Evolutionary conservation across 2,888 invertebrate species (phyloP).

Genomic region (Drosophila pseudotakahashii): DNA sequence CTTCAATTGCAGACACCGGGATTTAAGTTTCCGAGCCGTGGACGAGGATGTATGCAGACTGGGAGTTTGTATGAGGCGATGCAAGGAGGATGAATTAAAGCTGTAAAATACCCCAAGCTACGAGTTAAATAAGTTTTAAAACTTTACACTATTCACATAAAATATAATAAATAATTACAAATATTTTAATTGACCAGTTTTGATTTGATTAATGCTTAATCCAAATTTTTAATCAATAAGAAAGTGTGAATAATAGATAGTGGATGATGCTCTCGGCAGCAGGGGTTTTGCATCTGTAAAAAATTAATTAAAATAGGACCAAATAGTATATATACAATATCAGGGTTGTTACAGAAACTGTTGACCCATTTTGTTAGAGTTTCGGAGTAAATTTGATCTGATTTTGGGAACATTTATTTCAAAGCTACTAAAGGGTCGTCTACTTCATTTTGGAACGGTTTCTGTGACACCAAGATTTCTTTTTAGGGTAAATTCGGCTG

Average conservation of each 20-base stretch:
- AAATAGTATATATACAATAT: too few relatives aligned
- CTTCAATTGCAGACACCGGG: slow-evolving; percentile 77
- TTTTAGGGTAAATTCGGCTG: too few relatives aligned
- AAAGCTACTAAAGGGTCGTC: too few relatives aligned
- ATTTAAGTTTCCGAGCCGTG: slow-evolving; percentile 64
- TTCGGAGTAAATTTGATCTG: too few relatives aligned
- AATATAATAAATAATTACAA: slow-evolving; percentile 4
- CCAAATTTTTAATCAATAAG: background rate
- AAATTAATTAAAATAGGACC: too few relatives aligned
- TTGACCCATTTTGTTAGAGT: too few relatives aligned
- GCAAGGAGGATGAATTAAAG: slow-evolving; percentile 62
- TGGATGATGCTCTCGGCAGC: too few relatives aligned
- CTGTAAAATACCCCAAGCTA: background rate
- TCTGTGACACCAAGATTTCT: too few relatives aligned
- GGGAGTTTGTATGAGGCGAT: slow-evolving; percentile 55
- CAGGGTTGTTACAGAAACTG: too few relatives aligned
- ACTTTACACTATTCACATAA: background rate
- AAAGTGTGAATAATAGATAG: background rate
- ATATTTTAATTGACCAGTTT: background rate
- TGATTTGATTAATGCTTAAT: background rate
- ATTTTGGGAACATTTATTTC: too few relatives aligned
- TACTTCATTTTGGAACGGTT: too few relatives aligned
- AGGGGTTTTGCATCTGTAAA: too few relatives aligned
- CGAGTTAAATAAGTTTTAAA: background rate
- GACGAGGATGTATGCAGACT: slow-evolving; percentile 67